Conservation (phyloP, 2,113 vertebrate species). For the Caracal caracal region DNA sequence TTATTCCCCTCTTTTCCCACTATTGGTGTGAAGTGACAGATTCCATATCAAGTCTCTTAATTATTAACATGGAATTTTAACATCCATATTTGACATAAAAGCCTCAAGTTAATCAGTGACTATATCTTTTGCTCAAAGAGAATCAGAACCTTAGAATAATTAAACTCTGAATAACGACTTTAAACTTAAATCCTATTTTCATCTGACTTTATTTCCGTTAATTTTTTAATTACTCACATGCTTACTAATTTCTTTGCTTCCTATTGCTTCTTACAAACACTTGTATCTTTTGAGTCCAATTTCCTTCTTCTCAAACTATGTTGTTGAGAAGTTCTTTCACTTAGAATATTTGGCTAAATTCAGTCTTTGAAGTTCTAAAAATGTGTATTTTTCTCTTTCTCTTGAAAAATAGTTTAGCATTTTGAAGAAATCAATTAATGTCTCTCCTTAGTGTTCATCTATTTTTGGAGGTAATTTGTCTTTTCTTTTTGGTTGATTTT, state of each 20-base stretch:
- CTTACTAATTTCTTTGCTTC: conserved; percentile 3
- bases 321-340: not conserved
- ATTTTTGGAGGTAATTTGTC: not conserved
- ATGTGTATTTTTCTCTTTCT: not conserved
- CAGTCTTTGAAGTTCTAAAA: not conserved
- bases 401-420: not conserved
- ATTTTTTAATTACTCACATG: not conserved
- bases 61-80: not conserved
- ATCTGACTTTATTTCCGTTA: not conserved
- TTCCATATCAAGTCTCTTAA: not conserved
- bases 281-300: not conserved
- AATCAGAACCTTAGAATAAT: not conserved
- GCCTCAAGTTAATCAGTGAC: not conserved
- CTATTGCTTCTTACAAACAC: not conserved
- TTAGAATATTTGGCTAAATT: not conserved
- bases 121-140: not conserved
- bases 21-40: not conserved
- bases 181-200: not conserved
- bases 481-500: not conserved
- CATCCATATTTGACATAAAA: not conserved
- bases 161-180: not conserved
- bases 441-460: not conserved
- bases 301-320: not conserved
- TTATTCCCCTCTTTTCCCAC: not conserved
- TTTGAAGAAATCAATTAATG: not conserved